These are phyloP conservation scores for Adelognathus sp. DNA, from an alignment of 2,888 invertebrate genomes.

Conservation along the genomic window DNA sequence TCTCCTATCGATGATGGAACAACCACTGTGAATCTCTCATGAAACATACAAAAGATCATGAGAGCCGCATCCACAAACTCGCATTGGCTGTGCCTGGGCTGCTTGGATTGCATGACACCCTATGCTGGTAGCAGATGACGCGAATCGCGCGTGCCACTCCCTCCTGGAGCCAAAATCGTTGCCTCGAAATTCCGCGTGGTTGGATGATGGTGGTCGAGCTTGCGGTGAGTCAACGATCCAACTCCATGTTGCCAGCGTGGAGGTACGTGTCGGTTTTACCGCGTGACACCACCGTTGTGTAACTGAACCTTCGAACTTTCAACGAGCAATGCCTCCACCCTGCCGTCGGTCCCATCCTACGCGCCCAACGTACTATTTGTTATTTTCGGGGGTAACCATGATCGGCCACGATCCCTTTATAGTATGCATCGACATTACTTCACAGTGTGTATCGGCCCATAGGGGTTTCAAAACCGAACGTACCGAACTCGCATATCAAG, in stretches of 20 bases:
- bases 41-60: too few species aligned
- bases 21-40: too few species aligned
- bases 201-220: constrained; percentile 50
- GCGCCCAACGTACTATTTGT: neutral
- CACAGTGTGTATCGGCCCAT: neutral
- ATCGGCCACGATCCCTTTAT: neutral
- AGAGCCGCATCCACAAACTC: too few species aligned
- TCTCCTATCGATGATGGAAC: too few species aligned
- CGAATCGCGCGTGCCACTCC: constrained; percentile 4
- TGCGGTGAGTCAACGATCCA: constrained; percentile 51
- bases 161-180: constrained; percentile 45
- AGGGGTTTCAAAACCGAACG: neutral
- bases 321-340: constrained; percentile 8
- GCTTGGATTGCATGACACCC: neutral
- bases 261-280: constrained; percentile 46
- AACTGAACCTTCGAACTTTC: constrained; percentile 27
- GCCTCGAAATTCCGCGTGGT: constrained; percentile 54
- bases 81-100: neutral
- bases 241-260: constrained; percentile 35
- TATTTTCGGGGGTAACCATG: neutral
- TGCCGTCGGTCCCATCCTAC: neutral
- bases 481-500: neutral
- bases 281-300: constrained; percentile 30
- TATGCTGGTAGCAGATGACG: neutral
- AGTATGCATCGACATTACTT: neutral